Base-by-base conservation (phyloP, 2,113 vertebrate species). In the Raja brachyura region DNA sequence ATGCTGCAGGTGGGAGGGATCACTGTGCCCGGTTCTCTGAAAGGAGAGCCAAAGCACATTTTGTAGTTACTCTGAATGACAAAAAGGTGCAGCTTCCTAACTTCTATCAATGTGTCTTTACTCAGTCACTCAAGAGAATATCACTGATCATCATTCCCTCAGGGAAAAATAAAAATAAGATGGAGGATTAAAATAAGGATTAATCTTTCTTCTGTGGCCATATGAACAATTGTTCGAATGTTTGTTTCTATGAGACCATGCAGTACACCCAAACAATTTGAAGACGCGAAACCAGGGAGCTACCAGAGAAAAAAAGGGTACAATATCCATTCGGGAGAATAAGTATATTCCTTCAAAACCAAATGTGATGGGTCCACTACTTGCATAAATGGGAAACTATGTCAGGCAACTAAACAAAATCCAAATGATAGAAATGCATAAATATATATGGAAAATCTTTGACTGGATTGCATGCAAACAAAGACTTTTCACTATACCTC, bases 1-100 rank as follows among this genome's bases (percentile, higher is more conserved):
- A 92, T 33, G 11, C 66, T 92, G 68, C 68, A 92, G 90, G 90
- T 92, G 90, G 90, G 90, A 92, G 90, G 90, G 90, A 92, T 92
- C 90, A 92, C 25, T 13, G 33, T 39, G 83, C 4, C 61, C 4
- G 18, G 66, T 48, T 14, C 90, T 92, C 66, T 92, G 68, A 92
- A 92, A 92, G 90, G 68, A 92, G 66, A 73, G 20, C 54, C 59
- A 54, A 73, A 28, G 48, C 68, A 92, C 33, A 31, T 92, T 92
- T 74, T 54, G 20, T 66, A 92, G 33, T 25, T 74, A 54, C 20
- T 4, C 56, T 66, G 66, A 92, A 54, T 92, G 66, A 25, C 22
- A 54, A 54, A 18, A 22, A 54, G 90, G 39, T 10, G 31, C 66
- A 92, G 33, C 16, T 33, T 20, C 66, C 25, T 20, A 48, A 63